These are phyloP conservation scores for Tenrec ecaudatus DNA, from an alignment of 2,113 vertebrate species.

Conservation along the genomic window DNA sequence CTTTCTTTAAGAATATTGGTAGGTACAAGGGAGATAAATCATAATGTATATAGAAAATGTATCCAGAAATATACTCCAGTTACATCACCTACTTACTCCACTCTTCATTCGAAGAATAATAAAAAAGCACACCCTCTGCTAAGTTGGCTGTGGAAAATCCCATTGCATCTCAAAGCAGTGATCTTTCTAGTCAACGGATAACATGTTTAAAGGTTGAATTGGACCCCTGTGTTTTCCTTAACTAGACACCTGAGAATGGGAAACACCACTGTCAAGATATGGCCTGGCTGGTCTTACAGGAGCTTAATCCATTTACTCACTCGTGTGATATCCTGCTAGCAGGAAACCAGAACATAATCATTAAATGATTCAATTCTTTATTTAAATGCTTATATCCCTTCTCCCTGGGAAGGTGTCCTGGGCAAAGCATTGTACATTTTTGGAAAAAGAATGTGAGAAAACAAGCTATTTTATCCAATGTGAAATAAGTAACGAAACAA, in stretches of 20 bases:
- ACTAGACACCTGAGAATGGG: conserved; percentile 82
- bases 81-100: conserved; percentile 66
- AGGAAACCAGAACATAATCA: conserved; percentile 81
- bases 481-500: conserved; percentile 60
- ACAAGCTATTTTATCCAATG: conserved; percentile 61
- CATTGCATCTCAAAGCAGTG: conserved; percentile 75
- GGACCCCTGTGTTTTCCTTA: conserved; percentile 78
- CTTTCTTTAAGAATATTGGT: conserved; percentile 7
- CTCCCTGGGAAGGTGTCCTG: background rate
- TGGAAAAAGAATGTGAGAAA: conserved; percentile 45
- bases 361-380: conserved; percentile 81
- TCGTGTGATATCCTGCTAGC: conserved; percentile 76
- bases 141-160: conserved; percentile 80
- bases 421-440: conserved; percentile 66
- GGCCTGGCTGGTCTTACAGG: conserved; percentile 63
- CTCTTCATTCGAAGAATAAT: conserved; percentile 73
- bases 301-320: conserved; percentile 84
- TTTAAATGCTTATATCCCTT: conserved; percentile 74
- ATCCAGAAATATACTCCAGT: conserved; percentile 40
- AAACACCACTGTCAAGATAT: conserved; percentile 80
- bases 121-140: conserved; percentile 55
- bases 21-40: conserved; percentile 43
- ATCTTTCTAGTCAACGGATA: conserved; percentile 81
- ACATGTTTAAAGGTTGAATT: conserved; percentile 82
- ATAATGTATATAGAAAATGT: conserved; percentile 62